Base-by-base conservation (phyloP, 2,113 vertebrate species). In the Catharus bicknelli region DNA sequence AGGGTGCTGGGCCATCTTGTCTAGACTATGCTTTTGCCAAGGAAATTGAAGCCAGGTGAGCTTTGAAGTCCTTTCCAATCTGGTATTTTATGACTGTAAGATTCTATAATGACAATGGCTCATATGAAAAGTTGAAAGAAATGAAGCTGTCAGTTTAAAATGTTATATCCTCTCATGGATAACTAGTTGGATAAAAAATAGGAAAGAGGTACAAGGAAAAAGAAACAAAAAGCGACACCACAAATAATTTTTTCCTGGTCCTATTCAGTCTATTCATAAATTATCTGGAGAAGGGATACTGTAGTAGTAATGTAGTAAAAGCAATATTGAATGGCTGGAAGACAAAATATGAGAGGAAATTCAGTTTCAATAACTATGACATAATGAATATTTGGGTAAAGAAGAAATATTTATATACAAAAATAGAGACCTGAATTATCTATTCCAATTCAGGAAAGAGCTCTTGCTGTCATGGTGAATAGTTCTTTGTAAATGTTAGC, bases 401-500 rank as follows among this genome's bases (percentile, higher is more conserved):
- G 88, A 51, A 84, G 30, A 21, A 53, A 29, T 8, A 42, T 43
- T 43, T 70, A 27, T 29, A 22, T 48, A 82, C 16, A 67, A 27
- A 90, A 72, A 64, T 1, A 8, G 48, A 80, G 59, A 86, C 23
- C 3, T 88, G 72, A 79, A 74, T 86, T 86, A 77, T 42, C 47
- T 81, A n/a, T 62, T 90, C n/a, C 22, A 16, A 27, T 69, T 92
- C 73, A 90, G 26, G 29, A 90, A 88, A 74, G 42, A 74, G 13
- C 7, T 88, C 32, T 94, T 90, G 32, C 63, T 86, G 42, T 61
- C 73, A 70, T 42, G 18, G 42, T 90, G 68, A 76, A 64, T 45
- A 70, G 83, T 22, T 77, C 72, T 83, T 80, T 92, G 88, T 58
- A 94, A 90, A 86, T 77, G 29, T 90, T 88, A 80, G 63, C 67